Conservation (phyloP, 2,113 vertebrate genomes). For the Daubentonia madagascariensis region DNA sequence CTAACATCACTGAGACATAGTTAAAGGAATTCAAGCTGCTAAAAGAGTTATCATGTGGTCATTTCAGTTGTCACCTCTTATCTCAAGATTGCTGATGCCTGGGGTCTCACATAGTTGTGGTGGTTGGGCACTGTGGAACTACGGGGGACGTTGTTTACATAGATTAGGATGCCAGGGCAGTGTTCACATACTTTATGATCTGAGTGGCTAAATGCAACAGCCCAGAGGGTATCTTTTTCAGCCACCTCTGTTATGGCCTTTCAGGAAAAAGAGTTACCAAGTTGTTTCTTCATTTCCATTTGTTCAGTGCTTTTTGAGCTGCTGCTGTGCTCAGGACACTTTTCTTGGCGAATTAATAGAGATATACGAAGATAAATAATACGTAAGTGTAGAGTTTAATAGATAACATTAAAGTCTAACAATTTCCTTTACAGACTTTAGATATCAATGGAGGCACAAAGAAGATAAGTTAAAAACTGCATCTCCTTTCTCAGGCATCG, state of each 20-base stretch:
- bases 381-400: background rate
- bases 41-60: background rate
- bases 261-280: background rate
- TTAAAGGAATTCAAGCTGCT: background rate
- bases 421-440: conserved; percentile 10
- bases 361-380: conserved; percentile 47
- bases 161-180: background rate
- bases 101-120: background rate
- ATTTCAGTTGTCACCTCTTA: background rate
- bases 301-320: background rate
- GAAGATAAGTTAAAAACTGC: background rate
- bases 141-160: background rate
- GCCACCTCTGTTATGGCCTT: background rate
- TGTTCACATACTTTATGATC: background rate
- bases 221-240: background rate
- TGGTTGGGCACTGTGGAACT: background rate
- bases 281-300: background rate
- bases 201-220: background rate
- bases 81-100: background rate
- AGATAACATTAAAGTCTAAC: conserved; percentile 14
- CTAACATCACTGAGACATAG: background rate
- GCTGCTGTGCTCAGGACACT: background rate
- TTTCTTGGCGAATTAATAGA: background rate
- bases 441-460: conserved; percentile 8
- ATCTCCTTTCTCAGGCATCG: background rate